Percentiles rank a stretch among this genome's conserved stretches.
These are phyloP conservation scores for Orchestia grillus DNA, from an alignment of 1,140 invertebrate species.

Conservation along the genomic window DNA sequence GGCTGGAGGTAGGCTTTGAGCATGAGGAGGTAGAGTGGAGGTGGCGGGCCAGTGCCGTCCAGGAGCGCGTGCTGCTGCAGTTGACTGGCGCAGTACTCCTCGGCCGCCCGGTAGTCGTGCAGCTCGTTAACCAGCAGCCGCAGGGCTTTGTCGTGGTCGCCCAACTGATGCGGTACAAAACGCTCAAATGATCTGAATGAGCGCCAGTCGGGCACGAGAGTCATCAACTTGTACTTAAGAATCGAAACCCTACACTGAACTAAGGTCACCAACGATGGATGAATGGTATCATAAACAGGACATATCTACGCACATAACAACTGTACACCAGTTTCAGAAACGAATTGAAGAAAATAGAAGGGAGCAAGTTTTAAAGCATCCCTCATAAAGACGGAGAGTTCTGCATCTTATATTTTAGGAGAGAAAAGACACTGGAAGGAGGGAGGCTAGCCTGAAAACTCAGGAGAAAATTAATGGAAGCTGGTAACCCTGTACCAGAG, in stretches of 20 bases:
- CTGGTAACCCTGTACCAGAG: not conserved
- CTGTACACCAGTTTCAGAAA: too few species aligned
- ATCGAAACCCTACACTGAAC: too few species aligned
- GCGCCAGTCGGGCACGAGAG: not conserved
- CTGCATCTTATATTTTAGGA: too few species aligned
- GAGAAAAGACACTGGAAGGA: too few species aligned
- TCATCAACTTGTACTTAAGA: too few species aligned
- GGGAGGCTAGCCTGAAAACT: too few species aligned
- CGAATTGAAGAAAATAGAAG: not conserved
- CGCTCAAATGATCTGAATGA: not conserved
- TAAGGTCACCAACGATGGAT: too few species aligned
- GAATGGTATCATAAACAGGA: too few species aligned
- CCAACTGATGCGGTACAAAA: conserved; percentile 70
- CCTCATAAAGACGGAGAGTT: too few species aligned
- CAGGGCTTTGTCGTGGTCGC: conserved; percentile 75
- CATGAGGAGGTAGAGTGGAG: conserved; percentile 72
- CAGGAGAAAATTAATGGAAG: not conserved
- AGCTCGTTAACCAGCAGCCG: conserved; percentile 74
- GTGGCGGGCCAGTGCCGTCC: conserved; percentile 68
- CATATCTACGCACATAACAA: too few species aligned
- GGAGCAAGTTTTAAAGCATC: too few species aligned
- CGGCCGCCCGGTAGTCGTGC: conserved; percentile 73
- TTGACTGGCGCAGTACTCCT: conserved; percentile 74
- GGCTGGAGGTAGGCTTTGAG: conserved; percentile 73
- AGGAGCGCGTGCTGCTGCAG: conserved; percentile 70